phyloP scores from a whole-genome alignment of 2,113 vertebrate species.

The Chaenocephalus aceratus region DNA sequence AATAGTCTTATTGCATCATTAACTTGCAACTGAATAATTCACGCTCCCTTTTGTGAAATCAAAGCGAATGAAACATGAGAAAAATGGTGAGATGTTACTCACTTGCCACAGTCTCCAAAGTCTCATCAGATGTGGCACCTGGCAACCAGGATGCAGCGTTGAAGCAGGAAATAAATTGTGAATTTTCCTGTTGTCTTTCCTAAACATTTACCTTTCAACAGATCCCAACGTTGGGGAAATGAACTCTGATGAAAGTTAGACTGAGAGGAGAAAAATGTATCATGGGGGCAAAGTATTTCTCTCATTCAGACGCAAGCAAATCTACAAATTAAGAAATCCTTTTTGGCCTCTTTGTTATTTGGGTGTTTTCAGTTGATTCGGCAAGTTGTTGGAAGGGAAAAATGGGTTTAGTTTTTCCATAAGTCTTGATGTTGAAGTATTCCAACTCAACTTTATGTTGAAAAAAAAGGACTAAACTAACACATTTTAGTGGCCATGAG shows the following conservation, averaged over 20 bases:
- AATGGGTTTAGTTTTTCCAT: no score
- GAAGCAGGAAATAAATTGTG: slow-evolving; percentile 54
- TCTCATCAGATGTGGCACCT: slow-evolving; percentile 35
- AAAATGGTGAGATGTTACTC: slow-evolving; percentile 35
- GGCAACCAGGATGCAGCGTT: slow-evolving; percentile 21
- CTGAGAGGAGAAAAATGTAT: no score
- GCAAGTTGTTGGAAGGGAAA: no score
- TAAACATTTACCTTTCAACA: slow-evolving; percentile 30
- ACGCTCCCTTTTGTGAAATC: slow-evolving; percentile 58
- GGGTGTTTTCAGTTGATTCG: neutral
- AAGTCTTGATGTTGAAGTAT: neutral
- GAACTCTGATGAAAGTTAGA: neutral
- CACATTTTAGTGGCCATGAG: neutral
- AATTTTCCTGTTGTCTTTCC: slow-evolving; percentile 53
- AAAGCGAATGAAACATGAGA: slow-evolving; percentile 72
- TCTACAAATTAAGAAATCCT: neutral
- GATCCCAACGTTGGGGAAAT: neutral
- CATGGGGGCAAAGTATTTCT: neutral
- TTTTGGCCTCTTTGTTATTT: neutral
- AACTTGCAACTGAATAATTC: slow-evolving; percentile 68
- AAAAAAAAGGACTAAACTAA: neutral
- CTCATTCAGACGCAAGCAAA: neutral
- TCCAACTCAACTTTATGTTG: neutral
- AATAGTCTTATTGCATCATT: slow-evolving; percentile 14
- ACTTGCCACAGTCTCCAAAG: slow-evolving; percentile 26